A percentile compares a stretch with the other conserved stretches of the same genome.
Conservation (phyloP, 1,140 invertebrate genomes). For the Ceratina japonica region DNA sequence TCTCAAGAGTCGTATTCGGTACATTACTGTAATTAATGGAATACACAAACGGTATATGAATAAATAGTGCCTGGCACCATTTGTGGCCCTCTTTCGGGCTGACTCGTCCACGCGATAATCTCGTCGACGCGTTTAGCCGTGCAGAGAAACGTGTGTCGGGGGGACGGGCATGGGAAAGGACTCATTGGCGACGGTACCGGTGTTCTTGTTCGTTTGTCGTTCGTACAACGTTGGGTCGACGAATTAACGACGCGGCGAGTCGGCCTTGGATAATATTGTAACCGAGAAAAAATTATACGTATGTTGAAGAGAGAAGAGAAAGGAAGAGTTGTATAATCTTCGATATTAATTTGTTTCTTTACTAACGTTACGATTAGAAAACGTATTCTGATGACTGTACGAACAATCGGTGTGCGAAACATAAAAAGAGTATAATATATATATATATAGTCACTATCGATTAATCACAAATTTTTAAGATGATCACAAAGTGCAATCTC, state of each 20-base stretch:
- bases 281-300: constrained; percentile 55
- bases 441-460: constrained; percentile 67
- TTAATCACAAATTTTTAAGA: constrained; percentile 75
- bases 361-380: constrained; percentile 60
- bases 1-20: constrained; percentile 65
- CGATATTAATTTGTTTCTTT: constrained; percentile 61
- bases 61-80: constrained; percentile 80
- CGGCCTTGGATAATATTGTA: constrained; percentile 48
- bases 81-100: constrained; percentile 77
- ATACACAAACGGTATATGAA: constrained; percentile 76
- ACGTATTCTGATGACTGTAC: constrained; percentile 64
- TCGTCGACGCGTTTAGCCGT: constrained; percentile 18
- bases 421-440: constrained; percentile 53
- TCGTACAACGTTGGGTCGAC: neutral
- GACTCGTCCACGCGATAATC: constrained; percentile 52
- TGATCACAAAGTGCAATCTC: constrained; percentile 80
- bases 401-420: constrained; percentile 62
- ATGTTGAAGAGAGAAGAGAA: constrained; percentile 42
- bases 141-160: neutral
- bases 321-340: constrained; percentile 46
- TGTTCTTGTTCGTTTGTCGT: constrained; percentile 5
- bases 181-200: too few relatives aligned
- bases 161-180: too few relatives aligned
- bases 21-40: constrained; percentile 71
- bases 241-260: constrained; percentile 43